Conservation (phyloP, 1,140 invertebrate species). For the Drosophila tristis region DNA sequence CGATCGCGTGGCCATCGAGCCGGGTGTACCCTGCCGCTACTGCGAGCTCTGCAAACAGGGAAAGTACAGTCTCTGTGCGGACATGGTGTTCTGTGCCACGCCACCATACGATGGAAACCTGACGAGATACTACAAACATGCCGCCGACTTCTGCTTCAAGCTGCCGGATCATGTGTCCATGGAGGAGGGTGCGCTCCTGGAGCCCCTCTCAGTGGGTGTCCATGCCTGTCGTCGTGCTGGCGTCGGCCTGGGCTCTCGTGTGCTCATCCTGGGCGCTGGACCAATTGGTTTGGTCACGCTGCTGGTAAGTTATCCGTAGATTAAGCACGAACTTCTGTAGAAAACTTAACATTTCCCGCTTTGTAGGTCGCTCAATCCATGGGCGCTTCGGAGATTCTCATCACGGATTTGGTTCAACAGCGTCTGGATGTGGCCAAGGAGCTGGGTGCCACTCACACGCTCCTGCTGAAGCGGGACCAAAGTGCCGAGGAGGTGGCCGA, state of each 20-base stretch:
- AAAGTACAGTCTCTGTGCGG: constrained; percentile 94
- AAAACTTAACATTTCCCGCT: not conserved
- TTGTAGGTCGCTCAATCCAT: constrained; percentile 90
- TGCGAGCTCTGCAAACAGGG: constrained; percentile 95
- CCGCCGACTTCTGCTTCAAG: constrained; percentile 97
- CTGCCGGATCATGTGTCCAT: constrained; percentile 95
- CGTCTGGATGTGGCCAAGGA: constrained; percentile 92
- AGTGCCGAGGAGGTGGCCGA: constrained; percentile 87
- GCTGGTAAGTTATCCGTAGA: constrained; percentile 84
- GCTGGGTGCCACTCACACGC: constrained; percentile 91
- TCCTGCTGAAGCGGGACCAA: constrained; percentile 87
- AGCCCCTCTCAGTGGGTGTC: constrained; percentile 96
- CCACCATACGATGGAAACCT: constrained; percentile 95
- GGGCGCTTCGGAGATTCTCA: constrained; percentile 92
- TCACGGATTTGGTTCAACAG: constrained; percentile 92
- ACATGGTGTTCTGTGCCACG: constrained; percentile 95
- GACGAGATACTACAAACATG: constrained; percentile 92
- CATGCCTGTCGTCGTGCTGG: constrained; percentile 94
- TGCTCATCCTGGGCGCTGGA: constrained; percentile 95
- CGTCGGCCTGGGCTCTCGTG: constrained; percentile 89
- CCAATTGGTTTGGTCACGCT: constrained; percentile 95
- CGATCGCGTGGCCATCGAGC: constrained; percentile 97
- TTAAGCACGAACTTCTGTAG: not conserved
- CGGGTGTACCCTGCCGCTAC: constrained; percentile 93
- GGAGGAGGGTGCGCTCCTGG: constrained; percentile 96